Evolutionary conservation across 2,888 invertebrate species (phyloP).

Genomic region (Heteromyza rotundicornis): DNA sequence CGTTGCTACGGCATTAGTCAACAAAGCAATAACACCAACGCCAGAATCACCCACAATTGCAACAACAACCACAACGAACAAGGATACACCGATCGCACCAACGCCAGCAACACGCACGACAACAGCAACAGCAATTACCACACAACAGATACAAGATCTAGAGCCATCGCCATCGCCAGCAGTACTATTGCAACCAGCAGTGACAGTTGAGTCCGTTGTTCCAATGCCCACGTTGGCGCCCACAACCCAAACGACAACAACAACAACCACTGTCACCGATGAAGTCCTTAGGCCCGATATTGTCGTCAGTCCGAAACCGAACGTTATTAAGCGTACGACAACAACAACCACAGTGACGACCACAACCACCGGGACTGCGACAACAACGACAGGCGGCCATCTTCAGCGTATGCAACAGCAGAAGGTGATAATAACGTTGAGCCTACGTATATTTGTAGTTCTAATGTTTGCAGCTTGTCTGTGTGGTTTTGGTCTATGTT

Average conservation of each 20-base stretch:
- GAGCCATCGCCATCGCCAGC: constrained; percentile 16
- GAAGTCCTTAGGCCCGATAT: constrained; percentile 36
- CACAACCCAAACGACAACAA: constrained; percentile 30
- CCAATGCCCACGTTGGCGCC: not conserved
- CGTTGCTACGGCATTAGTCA: constrained; percentile 42
- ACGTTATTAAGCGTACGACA: constrained; percentile 45
- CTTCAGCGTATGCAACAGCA: constrained; percentile 48
- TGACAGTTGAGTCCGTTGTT: not conserved
- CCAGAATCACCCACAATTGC: constrained; percentile 6
- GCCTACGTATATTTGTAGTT: constrained; percentile 58
- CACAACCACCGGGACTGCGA: constrained; percentile 36
- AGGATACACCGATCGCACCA: too few species aligned
- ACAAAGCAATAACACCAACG: constrained; percentile 26
- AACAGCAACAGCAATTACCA: constrained; percentile 14
- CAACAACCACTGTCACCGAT: constrained; percentile 41
- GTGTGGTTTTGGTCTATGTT: constrained; percentile 62
- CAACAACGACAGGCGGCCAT: constrained; percentile 37
- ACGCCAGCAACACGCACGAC: constrained; percentile 11
- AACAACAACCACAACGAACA: constrained; percentile 20
- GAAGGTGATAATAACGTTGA: constrained; percentile 62
- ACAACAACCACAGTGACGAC: constrained; percentile 50
- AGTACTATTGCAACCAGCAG: too few species aligned
- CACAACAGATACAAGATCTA: not conserved
- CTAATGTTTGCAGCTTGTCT: constrained; percentile 60
- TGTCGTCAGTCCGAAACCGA: constrained; percentile 32